phyloP scores from a whole-genome alignment of 2,888 invertebrate genomes.

The Melangyna quadrimaculata region DNA sequence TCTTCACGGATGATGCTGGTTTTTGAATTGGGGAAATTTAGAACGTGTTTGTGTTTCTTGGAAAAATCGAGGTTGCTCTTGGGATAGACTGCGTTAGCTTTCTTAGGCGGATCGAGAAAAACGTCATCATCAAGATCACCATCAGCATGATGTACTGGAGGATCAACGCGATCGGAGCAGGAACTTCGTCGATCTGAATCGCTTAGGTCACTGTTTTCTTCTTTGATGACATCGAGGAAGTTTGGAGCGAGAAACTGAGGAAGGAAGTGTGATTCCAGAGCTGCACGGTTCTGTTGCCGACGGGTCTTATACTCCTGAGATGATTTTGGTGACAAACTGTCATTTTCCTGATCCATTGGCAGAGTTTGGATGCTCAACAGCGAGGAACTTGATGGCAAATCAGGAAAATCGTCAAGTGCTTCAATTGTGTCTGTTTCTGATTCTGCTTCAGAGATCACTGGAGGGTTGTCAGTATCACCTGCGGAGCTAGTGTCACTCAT shows the following conservation, averaged over 20 bases:
- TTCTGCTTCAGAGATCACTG: slow-evolving; percentile 85
- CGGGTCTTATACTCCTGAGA: slow-evolving; percentile 80
- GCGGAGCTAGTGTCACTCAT: slow-evolving; percentile 78
- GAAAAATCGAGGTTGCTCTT: slow-evolving; percentile 80
- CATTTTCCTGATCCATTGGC: slow-evolving; percentile 54
- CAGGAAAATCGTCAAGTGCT: slow-evolving; percentile 77
- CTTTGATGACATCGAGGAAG: slow-evolving; percentile 89
- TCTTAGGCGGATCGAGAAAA: slow-evolving; percentile 79
- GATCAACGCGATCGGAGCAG: slow-evolving; percentile 73
- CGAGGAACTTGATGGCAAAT: slow-evolving; percentile 73
- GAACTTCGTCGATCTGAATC: slow-evolving; percentile 82
- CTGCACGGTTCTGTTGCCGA: slow-evolving; percentile 82
- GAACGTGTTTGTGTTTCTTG: slow-evolving; percentile 74
- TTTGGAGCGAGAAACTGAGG: slow-evolving; percentile 84
- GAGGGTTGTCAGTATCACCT: slow-evolving; percentile 81
- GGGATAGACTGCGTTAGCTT: slow-evolving; percentile 80
- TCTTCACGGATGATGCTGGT: slow-evolving; percentile 77
- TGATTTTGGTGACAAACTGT: slow-evolving; percentile 67
- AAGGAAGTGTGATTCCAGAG: slow-evolving; percentile 83
- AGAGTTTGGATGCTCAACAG: slow-evolving; percentile 71
- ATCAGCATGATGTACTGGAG: slow-evolving; percentile 64
- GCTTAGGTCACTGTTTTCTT: slow-evolving; percentile 88
- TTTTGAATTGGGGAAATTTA: slow-evolving; percentile 73
- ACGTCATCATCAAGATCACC: slow-evolving; percentile 78
- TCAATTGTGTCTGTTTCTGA: slow-evolving; percentile 81